A percentile compares a stretch with the other conserved stretches of the same genome.
Conservation (phyloP, 2,888 invertebrate genomes). For the Tetrapedia diversipes region DNA sequence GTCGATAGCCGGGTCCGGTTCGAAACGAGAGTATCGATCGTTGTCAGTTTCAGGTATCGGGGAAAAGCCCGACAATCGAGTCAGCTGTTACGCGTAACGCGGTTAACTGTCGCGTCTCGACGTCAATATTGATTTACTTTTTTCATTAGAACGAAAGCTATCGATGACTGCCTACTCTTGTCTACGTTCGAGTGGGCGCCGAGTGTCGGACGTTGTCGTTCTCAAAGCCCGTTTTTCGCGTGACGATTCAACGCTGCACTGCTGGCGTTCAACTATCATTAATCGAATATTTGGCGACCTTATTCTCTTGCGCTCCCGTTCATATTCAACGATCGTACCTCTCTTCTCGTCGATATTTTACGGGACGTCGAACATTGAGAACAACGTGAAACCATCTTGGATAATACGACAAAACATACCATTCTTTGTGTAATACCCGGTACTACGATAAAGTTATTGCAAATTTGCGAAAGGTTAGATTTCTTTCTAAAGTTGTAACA, state of each 20-base stretch:
- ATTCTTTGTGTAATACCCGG: too few species aligned
- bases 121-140: conserved; percentile 64
- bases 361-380: not conserved
- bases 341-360: not conserved
- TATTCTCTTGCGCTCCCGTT: not conserved
- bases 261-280: conserved; percentile 19
- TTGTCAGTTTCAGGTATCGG: conserved; percentile 50
- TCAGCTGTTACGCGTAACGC: conserved; percentile 66
- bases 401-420: not conserved
- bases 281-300: not conserved
- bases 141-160: conserved; percentile 29
- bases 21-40: conserved; percentile 45
- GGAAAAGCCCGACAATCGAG: conserved; percentile 60
- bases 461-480: too few species aligned
- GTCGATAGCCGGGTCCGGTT: conserved; percentile 31
- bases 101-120: conserved; percentile 72
- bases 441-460: too few species aligned
- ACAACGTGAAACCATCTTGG: not conserved
- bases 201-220: conserved; percentile 25
- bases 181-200: conserved; percentile 13
- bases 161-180: conserved; percentile 45
- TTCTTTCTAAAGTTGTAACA: too few species aligned
- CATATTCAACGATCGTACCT: not conserved
- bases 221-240: not conserved
- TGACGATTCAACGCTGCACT: not conserved